Base-by-base conservation (phyloP, 1,140 invertebrate genomes). In the Sitodiplosis mosellana region DNA sequence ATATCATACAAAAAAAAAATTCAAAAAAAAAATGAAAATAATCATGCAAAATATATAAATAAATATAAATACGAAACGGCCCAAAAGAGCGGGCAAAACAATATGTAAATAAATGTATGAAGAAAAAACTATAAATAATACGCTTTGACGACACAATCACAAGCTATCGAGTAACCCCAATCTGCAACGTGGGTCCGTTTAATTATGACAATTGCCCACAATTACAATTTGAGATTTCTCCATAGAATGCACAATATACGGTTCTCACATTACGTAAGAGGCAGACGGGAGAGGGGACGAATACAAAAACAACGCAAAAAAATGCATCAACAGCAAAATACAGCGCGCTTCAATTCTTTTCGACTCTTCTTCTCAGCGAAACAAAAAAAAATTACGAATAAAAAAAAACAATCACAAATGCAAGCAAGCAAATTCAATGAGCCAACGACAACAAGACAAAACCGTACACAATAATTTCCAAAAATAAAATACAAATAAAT, bases 141-240 rank as follows among this genome's bases (percentile, higher is more conserved):
- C 21, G 37, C 19, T 36, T 21, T 45, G 45, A 46, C 22, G 47
- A 38, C 27, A 27, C 12, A 37, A 50, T 7, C 10, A 52, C 38
- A 18, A n/a, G 17, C 43, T 47, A 54, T 63, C 56, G 55, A 56
- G 54, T 55, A 64, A 63, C 60, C 63, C 61, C 61, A 61, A 62
- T 53, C 59, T 64, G 61, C 56, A 64, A 62, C 60, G 62, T 64
- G 62, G 61, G 59, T 59, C 50, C 51, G 50, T 58, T 49, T 51
- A 59, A 60, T 57, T n/a, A 27, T 22, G 41, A 48, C 50, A 57
- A 53, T 53, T 55, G 58, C 58, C 63, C 61, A 63, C 61, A 60
- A 57, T 64, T 63, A 64, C 61, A 64, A 61, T 61, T 60, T 64
- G 62, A 64, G 62, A 64, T 64, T 64, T 57, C 46, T 46, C 45